These are phyloP conservation scores for Chlorops oryzae DNA, from an alignment of 1,140 invertebrate species.

Conservation along the genomic window DNA sequence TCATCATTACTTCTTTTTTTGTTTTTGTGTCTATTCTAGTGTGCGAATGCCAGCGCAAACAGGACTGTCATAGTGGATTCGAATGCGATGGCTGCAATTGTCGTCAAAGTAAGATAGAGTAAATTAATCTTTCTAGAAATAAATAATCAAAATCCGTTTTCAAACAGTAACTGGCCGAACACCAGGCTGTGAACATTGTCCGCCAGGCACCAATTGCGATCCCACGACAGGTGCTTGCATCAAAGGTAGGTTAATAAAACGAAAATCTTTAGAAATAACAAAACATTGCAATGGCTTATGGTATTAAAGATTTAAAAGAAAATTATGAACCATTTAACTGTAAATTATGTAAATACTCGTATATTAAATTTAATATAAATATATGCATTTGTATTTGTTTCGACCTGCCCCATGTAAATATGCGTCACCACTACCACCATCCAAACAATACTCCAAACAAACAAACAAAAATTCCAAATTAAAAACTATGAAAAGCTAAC, in stretches of 20 bases:
- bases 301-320: no score
- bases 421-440: slow-evolving; percentile 41
- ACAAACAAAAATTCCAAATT: slow-evolving; percentile 28
- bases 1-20: not conserved
- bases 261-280: no score
- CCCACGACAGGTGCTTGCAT: slow-evolving; percentile 68
- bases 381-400: not conserved
- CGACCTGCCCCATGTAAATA: slow-evolving; percentile 39
- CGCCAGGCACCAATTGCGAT: slow-evolving; percentile 66
- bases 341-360: slow-evolving; percentile 10
- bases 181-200: slow-evolving; percentile 65
- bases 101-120: slow-evolving; percentile 51
- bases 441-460: slow-evolving; percentile 40
- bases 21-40: slow-evolving; percentile 47
- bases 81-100: slow-evolving; percentile 65
- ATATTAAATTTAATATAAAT: slow-evolving; percentile 11
- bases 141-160: not conserved
- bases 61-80: slow-evolving; percentile 55
- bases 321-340: slow-evolving; percentile 3
- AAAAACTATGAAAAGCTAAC: slow-evolving; percentile 9
- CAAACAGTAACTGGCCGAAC: slow-evolving; percentile 36
- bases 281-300: no score
- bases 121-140: slow-evolving; percentile 1
- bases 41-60: slow-evolving; percentile 60
- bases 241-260: slow-evolving; percentile 69